Evolutionary conservation across 2,888 invertebrate species (phyloP), one percentile per base, ranked within the genome.

Genomic region (Micoletzkya japonica): DNA sequence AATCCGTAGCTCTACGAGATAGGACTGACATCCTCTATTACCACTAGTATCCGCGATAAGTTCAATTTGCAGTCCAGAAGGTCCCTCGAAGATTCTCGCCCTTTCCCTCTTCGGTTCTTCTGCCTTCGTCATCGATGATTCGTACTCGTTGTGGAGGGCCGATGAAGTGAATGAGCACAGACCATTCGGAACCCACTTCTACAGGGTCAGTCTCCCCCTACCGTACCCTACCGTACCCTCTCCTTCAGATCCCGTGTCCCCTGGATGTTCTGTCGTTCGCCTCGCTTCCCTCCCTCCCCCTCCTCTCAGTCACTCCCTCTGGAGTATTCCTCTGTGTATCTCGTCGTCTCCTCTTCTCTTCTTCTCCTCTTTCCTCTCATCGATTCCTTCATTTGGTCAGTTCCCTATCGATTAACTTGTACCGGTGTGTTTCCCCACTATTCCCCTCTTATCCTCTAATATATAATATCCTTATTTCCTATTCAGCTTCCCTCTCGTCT

Each of bases 181-280:
- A 7, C 67, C 67, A 37, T 67, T 67, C 24, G 67, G 67, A 14
- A 32, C n/a, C n/a, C 7, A 37, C 26, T 57, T 67, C 49, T 57
- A 67, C 28, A 56, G 57, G 30, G 67, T 67, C 2, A 7, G 39
- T 26, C 39, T 44, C 14, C 30, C 26, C 4, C 24, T 56, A 4
- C 4, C 56, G 6, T 28, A 57, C 30, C n/a, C 4, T 52, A 52
- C 14, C 6, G n/a, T 52, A 24, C 6, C 10, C 4, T 17, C 6
- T 32, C 17, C 26, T 26, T 32, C 57, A 50, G 52, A 34, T 64
- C 2, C 32, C 36, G 26, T 26, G 24, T 64, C 64, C 64, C 17
- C 50, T 64, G n/a, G 52, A 61, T 30, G 44, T 3, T 3, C 30
- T 49, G 2, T 61, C 61, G 3, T 61, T 24, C 24, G 61, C n/a